A percentile compares a stretch with the other conserved stretches of the same genome.
Conservation (phyloP, 2,888 invertebrate species). For the Acleris cristana region DNA sequence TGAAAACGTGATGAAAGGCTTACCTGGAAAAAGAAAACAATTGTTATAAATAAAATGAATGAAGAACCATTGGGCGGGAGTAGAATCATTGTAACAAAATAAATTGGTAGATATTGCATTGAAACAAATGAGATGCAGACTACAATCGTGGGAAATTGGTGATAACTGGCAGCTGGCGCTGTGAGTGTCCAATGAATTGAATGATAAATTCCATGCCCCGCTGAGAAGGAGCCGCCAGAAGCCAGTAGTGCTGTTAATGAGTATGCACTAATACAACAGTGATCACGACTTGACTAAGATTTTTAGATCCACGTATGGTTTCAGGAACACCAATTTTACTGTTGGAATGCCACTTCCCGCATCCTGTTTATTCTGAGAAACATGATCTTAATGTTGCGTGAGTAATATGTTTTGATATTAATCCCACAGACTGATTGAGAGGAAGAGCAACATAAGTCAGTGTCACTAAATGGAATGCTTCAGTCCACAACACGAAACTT, state of each 20-base stretch:
- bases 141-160: constrained; percentile 30
- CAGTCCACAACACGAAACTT: constrained; percentile 1
- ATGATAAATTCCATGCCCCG: constrained; percentile 35
- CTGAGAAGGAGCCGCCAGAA: constrained; percentile 27
- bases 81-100: background rate
- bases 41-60: constrained; percentile 7
- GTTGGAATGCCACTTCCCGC: constrained; percentile 4
- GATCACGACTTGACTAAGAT: constrained; percentile 23
- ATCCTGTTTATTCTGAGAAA: constrained; percentile 1
- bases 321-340: background rate
- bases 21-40: constrained; percentile 51
- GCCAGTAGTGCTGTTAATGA: constrained; percentile 28
- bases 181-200: constrained; percentile 30
- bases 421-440: constrained; percentile 8
- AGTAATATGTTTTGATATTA: background rate
- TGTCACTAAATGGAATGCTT: constrained; percentile 10
- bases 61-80: background rate
- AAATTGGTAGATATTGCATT: constrained; percentile 7
- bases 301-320: constrained; percentile 9
- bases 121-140: constrained; percentile 29
- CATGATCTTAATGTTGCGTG: constrained; percentile 1
- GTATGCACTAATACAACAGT: constrained; percentile 11
- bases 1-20: constrained; percentile 41
- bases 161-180: constrained; percentile 28
- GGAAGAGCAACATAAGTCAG: constrained; percentile 9